Conservation (phyloP, 2,797 vertebrate species). For the Sitta carolinensis region DNA sequence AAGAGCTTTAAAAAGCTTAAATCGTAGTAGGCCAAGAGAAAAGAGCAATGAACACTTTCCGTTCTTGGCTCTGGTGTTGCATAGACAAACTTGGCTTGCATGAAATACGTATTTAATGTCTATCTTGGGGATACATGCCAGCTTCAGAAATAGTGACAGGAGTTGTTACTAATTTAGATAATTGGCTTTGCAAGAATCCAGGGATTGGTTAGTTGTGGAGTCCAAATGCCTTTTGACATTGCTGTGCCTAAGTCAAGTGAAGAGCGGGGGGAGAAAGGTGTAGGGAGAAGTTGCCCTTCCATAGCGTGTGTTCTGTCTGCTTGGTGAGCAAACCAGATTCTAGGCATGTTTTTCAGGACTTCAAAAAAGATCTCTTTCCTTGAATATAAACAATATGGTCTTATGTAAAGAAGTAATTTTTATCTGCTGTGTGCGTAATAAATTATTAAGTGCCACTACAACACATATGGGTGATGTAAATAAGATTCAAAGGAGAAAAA, state of each 20-base stretch:
- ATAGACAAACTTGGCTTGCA: not conserved
- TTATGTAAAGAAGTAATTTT: not conserved
- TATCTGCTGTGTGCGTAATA: not conserved
- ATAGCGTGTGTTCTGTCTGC: not conserved
- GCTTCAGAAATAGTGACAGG: constrained; percentile 47
- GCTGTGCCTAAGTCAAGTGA: not conserved
- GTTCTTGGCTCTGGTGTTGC: not conserved
- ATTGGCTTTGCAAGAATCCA: constrained; percentile 55
- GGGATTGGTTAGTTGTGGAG: constrained; percentile 19
- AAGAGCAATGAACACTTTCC: fast-evolving
- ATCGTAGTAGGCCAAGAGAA: not conserved
- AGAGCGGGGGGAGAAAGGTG: not conserved
- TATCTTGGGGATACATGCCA: not conserved
- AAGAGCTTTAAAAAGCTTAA: constrained; percentile 24
- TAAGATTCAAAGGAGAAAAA: not conserved
- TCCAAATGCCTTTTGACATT: constrained; percentile 29
- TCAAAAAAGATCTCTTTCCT: not conserved
- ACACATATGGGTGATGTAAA: not conserved
- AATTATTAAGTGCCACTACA: not conserved
- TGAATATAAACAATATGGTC: not conserved
- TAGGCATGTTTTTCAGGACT: not conserved
- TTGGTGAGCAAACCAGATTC: not conserved
- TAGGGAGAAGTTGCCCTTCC: not conserved
- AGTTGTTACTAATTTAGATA: constrained; percentile 65
- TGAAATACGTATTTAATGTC: constrained; percentile 42